Conservation (phyloP, 2,113 vertebrate genomes). For the Gymnobelideus leadbeateri region DNA sequence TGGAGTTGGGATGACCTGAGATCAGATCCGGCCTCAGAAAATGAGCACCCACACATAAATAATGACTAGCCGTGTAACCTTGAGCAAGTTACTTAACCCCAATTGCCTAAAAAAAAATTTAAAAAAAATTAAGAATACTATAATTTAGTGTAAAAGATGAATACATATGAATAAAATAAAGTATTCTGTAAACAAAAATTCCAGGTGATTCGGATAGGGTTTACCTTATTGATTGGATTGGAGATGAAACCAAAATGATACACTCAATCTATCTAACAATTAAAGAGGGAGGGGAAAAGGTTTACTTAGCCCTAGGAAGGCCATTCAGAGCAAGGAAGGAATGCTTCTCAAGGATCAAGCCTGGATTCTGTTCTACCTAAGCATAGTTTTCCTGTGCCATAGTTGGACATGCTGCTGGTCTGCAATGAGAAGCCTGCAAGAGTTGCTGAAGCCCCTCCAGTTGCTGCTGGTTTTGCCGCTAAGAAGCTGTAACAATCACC, state of each 20-base stretch:
- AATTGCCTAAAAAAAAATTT: no score
- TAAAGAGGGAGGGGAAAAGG: background rate
- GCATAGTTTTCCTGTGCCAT: background rate
- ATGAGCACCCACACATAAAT: no score
- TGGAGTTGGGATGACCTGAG: no score
- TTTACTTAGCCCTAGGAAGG: background rate
- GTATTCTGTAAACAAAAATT: background rate
- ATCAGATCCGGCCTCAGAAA: no score
- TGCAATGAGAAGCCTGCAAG: background rate
- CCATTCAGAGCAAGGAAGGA: background rate
- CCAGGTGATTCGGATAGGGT: background rate
- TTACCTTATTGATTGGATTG: background rate
- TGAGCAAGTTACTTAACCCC: no score
- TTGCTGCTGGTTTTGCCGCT: background rate
- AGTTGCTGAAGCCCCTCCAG: background rate
- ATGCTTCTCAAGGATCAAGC: background rate
- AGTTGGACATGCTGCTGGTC: background rate
- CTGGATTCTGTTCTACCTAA: background rate
- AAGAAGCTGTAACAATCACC: background rate
- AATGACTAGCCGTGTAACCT: no score
- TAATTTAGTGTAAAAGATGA: background rate
- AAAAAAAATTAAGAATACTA: background rate
- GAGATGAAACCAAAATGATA: background rate
- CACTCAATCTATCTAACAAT: background rate
- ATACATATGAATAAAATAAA: background rate